Evolutionary conservation across 2,888 invertebrate species (phyloP), one percentile per base, ranked within the genome.

Genomic region (Omphaloscelis lunosa): DNA sequence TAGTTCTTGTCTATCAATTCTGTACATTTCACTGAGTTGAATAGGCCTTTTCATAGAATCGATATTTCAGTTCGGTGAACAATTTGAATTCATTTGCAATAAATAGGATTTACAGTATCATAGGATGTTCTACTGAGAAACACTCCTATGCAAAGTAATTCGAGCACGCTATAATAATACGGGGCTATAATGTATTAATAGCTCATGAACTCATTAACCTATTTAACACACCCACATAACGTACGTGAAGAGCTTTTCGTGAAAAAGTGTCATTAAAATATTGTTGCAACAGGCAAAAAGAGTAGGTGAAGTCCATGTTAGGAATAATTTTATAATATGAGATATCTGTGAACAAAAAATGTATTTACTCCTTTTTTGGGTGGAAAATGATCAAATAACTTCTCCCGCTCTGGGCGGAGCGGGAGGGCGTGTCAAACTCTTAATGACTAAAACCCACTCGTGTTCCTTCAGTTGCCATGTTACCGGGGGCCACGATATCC

Each of bases 31-130:
- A 77, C 62, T 59, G 53, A 74, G 56, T 77, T 79, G 65, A 76
- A 86, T 80, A 82, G 74, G 72, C 82, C 71, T 70, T 51, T 48
- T 72, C 56, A 48, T 65, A 78, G 15, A 85, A 73, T 78, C 75
- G 71, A 84, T 84, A 87, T 72, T 79, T 80, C 84, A 76, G 74
- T 84, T 58, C 79, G 61, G 41, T 84, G 82, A 84, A 80, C 80
- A 75, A 61, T 79, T 84, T 69, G 15, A 73, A 79, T 82, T 70
- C 70, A 34, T 77, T 80, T 82, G 70, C 82, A 84, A 84, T 84
- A 67, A 84, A 80, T 86, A 65, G 82, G 63, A 80, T 82, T 81
- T 66, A 77, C 62, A 63, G 62, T 80, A 65, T 71, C 70, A 75
- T 77, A 69, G 45, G 12, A 58, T 82, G 69, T 63, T 66, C 69